phyloP scores from a whole-genome alignment of 64 coral and sea anemone species.

The Hydrozoanthus tunicans region DNA sequence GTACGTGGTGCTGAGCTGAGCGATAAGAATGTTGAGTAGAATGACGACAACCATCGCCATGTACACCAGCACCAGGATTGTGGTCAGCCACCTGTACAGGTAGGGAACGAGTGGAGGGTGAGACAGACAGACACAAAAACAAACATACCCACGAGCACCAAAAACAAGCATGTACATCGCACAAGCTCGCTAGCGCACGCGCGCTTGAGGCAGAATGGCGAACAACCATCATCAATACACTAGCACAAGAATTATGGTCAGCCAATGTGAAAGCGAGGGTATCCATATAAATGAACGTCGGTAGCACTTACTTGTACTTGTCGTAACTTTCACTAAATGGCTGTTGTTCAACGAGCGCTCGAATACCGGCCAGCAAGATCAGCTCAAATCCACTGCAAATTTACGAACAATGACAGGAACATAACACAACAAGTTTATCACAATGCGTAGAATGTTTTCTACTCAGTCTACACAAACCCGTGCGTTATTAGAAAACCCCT shows the following conservation, averaged over 20 bases:
- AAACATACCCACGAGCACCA: not conserved
- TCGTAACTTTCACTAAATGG: constrained; percentile 50
- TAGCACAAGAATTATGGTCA: not conserved
- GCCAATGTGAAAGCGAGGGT: not conserved
- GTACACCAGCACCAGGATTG: constrained; percentile 48
- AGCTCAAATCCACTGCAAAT: constrained; percentile 50
- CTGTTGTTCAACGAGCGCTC: constrained; percentile 69
- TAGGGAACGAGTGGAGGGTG: not conserved
- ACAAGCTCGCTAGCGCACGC: no score
- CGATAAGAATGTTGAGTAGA: constrained; percentile 68
- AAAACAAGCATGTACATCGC: not conserved
- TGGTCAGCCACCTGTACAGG: constrained; percentile 55
- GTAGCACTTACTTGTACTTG: constrained; percentile 53
- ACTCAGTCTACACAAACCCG: no score
- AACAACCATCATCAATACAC: not conserved
- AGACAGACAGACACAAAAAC: not conserved
- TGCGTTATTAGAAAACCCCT: no score
- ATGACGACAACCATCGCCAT: constrained; percentile 63
- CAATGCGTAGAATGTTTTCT: not conserved
- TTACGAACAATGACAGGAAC: no score
- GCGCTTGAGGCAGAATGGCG: no score
- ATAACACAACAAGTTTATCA: not conserved
- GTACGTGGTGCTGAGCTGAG: constrained; percentile 65
- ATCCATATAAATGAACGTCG: not conserved
- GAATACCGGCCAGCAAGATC: constrained; percentile 60